Conservation (phyloP, 2,797 vertebrate genomes). For the Parotocinclus haroldoi region DNA sequence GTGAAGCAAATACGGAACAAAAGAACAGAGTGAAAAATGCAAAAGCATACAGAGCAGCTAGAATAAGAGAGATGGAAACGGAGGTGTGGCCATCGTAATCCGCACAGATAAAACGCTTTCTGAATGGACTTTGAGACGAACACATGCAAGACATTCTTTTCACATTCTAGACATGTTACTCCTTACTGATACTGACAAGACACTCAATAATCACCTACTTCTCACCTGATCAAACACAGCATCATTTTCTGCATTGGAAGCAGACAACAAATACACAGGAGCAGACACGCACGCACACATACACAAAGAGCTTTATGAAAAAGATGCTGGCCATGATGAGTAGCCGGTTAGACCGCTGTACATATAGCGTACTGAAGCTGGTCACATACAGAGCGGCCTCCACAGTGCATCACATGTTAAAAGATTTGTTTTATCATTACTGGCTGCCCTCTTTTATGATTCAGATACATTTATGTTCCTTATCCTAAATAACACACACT, state of each 20-base stretch:
- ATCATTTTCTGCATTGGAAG: slow-evolving; percentile 34
- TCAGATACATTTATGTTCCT: not conserved
- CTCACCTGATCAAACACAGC: slow-evolving; percentile 47
- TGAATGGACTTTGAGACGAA: slow-evolving; percentile 26
- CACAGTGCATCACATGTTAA: slow-evolving; percentile 13
- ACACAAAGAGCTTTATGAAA: slow-evolving; percentile 20
- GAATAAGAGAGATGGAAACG: no score
- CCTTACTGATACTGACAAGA: slow-evolving; percentile 19
- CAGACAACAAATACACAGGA: slow-evolving; percentile 37
- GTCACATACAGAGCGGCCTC: slow-evolving; percentile 14
- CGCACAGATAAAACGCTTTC: not conserved
- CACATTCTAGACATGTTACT: slow-evolving; percentile 20
- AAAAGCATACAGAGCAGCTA: no score
- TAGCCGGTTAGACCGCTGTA: slow-evolving; percentile 21
- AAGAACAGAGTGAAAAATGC: no score
- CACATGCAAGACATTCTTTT: slow-evolving; percentile 36
- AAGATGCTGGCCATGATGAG: slow-evolving; percentile 3
- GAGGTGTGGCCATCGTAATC: not conserved
- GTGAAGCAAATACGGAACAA: no score
- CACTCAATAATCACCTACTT: slow-evolving; percentile 17
- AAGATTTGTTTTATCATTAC: slow-evolving; percentile 20
- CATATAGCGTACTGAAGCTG: slow-evolving; percentile 7
- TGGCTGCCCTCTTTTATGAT: not conserved
- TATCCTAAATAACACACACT: not conserved
- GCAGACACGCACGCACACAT: slow-evolving; percentile 19